These are phyloP conservation scores for Chelon labrosus DNA, from an alignment of 2,797 vertebrate species.

Conservation along the genomic window DNA sequence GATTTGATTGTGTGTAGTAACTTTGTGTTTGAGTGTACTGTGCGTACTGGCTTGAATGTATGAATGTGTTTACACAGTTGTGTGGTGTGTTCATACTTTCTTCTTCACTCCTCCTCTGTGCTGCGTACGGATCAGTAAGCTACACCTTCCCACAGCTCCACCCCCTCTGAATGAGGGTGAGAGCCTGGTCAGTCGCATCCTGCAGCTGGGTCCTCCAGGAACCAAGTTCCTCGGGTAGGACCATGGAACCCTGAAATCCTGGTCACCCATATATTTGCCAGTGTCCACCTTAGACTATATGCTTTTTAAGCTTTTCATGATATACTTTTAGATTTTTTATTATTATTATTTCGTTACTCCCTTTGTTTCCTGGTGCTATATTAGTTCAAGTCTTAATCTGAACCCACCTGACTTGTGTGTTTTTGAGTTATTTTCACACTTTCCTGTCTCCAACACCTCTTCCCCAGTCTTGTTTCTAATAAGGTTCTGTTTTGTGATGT, in stretches of 20 bases:
- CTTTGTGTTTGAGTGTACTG: slow-evolving; percentile 11
- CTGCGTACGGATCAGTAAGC: slow-evolving; percentile 95
- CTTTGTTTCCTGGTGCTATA: slow-evolving; percentile 24
- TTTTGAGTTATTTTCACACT: slow-evolving; percentile 25
- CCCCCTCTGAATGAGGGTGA: slow-evolving; percentile 99
- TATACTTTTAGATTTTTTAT: slow-evolving; percentile 1
- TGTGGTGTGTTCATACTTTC: slow-evolving; percentile 74
- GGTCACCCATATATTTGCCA: slow-evolving; percentile 75
- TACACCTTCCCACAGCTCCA: slow-evolving; percentile 99
- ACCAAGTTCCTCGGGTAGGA: slow-evolving; percentile 99
- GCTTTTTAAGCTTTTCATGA: slow-evolving; percentile 14
- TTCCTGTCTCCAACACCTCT: slow-evolving; percentile 13
- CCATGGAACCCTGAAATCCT: slow-evolving; percentile 87
- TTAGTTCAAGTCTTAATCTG: slow-evolving; percentile 8
- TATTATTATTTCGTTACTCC: slow-evolving; percentile 7
- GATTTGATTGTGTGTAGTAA: background rate
- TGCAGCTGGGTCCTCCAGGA: slow-evolving; percentile 99
- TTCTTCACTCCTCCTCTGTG: slow-evolving; percentile 76
- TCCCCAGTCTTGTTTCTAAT: slow-evolving; percentile 11
- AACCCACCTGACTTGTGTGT: slow-evolving; percentile 18
- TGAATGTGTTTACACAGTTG: slow-evolving; percentile 48
- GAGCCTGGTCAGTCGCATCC: slow-evolving; percentile 99
- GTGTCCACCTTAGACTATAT: slow-evolving; percentile 43
- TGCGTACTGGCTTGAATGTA: slow-evolving; percentile 19
- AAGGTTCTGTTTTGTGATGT: slow-evolving; percentile 33